Evolutionary conservation across 2,888 invertebrate species (phyloP), one percentile per base, ranked within the genome.

Genomic region (Eupithecia dodoneata): DNA sequence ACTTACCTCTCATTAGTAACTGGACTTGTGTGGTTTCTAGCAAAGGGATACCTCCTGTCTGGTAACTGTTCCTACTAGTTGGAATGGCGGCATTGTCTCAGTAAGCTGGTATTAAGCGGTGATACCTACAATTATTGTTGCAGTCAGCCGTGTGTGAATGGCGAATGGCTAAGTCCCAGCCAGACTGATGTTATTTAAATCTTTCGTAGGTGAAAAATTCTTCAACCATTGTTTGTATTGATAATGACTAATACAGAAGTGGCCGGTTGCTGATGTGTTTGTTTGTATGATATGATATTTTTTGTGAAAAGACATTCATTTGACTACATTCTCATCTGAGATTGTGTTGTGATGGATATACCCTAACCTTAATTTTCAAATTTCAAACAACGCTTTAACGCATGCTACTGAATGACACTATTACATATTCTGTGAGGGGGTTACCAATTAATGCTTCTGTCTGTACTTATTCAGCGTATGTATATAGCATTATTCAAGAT

Each of bases 21-120:
- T 70, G 73, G 72, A 70, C 72, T 76, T 67, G 66, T 72, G 47
- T 67, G 65, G 72, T 66, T 76, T 52, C 52, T 59, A 41, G 59
- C 74, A 74, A 70, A 74, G 18, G 70, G 65, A 49, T 74, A 74
- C 59, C 18, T 59, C 6, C 52, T 73, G 65, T 67, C 44, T 49
- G 47, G 42, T 69, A 59, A 2, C 67, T 45, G 44, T 45, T 69
- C 67, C 44, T n/a, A 42, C 66, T 66, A 42, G 66, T 15, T 66
- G 13, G 7, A 66, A 66, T 42, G 42, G 41, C 13, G 7, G 10
- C 66, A 66, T 42, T 66, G 13, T 66, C 42, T 42, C 41, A 30
- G 18, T 10, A 63, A 63, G 63, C 9, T 59, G 59, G 59, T 63
- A 30, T 30, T 30, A 63, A 3, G 63, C 63, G 9, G 59, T 59